Conservation (phyloP, 2,797 vertebrate genomes). For the Trachops cirrhosus region DNA sequence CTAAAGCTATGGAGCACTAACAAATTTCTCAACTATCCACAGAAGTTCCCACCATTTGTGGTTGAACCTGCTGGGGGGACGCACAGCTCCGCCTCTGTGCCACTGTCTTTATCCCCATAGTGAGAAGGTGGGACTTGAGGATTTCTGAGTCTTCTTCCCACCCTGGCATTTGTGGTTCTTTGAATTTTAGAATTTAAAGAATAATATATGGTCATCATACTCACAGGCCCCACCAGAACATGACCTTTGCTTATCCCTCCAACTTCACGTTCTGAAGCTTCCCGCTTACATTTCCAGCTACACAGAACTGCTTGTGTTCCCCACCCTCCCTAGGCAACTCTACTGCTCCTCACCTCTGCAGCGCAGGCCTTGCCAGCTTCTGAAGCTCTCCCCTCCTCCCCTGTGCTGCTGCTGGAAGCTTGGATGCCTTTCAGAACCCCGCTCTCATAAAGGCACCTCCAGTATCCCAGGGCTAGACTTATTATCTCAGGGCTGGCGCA, state of each 20-base stretch:
- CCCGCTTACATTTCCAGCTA: background rate
- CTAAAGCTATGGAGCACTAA: background rate
- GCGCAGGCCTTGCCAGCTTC: background rate
- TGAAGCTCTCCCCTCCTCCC: background rate
- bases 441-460: background rate
- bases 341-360: background rate
- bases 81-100: background rate
- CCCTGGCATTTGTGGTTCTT: background rate
- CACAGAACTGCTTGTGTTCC: background rate
- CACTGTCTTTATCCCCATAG: background rate
- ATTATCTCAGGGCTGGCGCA: background rate
- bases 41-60: background rate
- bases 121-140: background rate
- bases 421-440: background rate
- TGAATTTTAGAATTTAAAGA: background rate
- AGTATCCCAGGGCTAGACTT: background rate
- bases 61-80: background rate
- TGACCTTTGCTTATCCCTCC: background rate
- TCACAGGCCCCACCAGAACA: too few relatives aligned
- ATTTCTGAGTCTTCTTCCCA: background rate
- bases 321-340: background rate
- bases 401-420: background rate
- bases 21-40: background rate
- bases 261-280: background rate
- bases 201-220: too few relatives aligned